Evolutionary conservation across 92 coral and sea anemone genomes (phyloP).

Genomic region (Nematostella vectensis): DNA sequence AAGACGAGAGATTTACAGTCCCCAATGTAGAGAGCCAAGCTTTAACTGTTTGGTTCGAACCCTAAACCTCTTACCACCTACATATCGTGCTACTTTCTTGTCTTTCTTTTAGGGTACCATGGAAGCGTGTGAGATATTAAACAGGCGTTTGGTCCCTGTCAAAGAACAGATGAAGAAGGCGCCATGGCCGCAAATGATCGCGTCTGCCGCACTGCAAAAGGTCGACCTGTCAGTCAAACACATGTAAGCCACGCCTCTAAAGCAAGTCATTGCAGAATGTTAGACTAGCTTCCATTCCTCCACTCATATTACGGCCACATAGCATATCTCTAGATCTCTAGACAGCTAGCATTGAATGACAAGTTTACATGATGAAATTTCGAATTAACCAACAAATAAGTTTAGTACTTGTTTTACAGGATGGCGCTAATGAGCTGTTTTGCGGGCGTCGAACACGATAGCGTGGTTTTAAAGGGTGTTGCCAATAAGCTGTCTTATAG

Average conservation of each 20-base stretch:
- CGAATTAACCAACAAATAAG: neutral
- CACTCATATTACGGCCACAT: too few relatives aligned
- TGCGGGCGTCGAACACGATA: neutral
- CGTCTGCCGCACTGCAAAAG: slow-evolving; percentile 2
- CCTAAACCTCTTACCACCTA: neutral
- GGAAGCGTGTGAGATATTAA: slow-evolving; percentile 42
- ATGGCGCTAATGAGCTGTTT: neutral
- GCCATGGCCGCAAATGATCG: slow-evolving; percentile 30
- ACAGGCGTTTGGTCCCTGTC: slow-evolving; percentile 35
- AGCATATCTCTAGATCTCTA: too few relatives aligned
- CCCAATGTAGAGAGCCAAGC: too few relatives aligned
- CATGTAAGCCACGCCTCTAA: slow-evolving; percentile 25
- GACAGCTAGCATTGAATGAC: too few relatives aligned
- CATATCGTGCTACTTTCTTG: neutral
- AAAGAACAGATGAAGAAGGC: slow-evolving; percentile 24
- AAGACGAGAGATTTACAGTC: too few relatives aligned
- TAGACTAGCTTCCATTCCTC: too few relatives aligned
- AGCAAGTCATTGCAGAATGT: too few relatives aligned
- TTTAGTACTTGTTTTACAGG: neutral
- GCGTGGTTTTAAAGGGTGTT: too few relatives aligned
- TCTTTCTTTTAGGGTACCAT: slow-evolving; percentile 23
- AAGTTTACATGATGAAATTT: too few relatives aligned
- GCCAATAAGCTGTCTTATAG: too few relatives aligned
- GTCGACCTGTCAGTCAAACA: slow-evolving; percentile 43
- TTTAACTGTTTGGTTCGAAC: too few relatives aligned